A percentile compares a stretch with the other conserved stretches of the same genome.
These are phyloP conservation scores for Homarus gammarus DNA, from an alignment of 2,888 invertebrate genomes.

Conservation along the genomic window DNA sequence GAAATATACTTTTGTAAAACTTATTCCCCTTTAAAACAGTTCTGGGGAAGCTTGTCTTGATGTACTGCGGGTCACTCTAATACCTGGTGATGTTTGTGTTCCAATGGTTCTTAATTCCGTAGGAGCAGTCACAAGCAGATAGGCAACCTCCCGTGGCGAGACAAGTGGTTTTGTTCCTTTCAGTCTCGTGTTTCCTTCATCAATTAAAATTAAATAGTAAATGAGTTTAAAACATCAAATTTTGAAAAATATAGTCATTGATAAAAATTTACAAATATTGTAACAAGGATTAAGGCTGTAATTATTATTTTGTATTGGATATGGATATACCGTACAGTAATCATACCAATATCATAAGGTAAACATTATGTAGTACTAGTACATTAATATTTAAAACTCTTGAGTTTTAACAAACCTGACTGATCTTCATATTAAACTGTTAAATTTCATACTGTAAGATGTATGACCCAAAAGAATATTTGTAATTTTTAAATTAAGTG, in stretches of 20 bases:
- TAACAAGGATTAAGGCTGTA: too few species aligned
- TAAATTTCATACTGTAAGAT: too few species aligned
- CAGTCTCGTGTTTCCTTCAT: conserved; percentile 39
- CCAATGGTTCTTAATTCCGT: conserved; percentile 45
- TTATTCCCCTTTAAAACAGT: conserved; percentile 40
- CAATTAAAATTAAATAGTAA: conserved; percentile 37
- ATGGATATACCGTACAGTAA: too few species aligned
- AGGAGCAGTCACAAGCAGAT: conserved; percentile 23
- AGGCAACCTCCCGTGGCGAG: conserved; percentile 58
- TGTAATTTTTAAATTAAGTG: too few species aligned
- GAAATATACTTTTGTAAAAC: neutral
- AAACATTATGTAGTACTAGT: too few species aligned
- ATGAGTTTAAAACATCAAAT: neutral
- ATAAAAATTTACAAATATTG: too few species aligned
- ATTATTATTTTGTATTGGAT: too few species aligned
- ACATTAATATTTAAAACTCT: too few species aligned
- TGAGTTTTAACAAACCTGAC: too few species aligned
- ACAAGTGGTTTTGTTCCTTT: conserved; percentile 37
- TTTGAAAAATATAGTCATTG: neutral
- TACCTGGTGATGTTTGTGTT: conserved; percentile 56
- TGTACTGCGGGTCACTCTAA: conserved; percentile 62
- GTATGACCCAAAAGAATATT: too few species aligned
- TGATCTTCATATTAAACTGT: too few species aligned
- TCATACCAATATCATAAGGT: too few species aligned
- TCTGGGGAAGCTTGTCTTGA: conserved; percentile 67